Evolutionary conservation across 2,888 invertebrate genomes (phyloP).

Genomic region (Oxyscelio sp.): DNA sequence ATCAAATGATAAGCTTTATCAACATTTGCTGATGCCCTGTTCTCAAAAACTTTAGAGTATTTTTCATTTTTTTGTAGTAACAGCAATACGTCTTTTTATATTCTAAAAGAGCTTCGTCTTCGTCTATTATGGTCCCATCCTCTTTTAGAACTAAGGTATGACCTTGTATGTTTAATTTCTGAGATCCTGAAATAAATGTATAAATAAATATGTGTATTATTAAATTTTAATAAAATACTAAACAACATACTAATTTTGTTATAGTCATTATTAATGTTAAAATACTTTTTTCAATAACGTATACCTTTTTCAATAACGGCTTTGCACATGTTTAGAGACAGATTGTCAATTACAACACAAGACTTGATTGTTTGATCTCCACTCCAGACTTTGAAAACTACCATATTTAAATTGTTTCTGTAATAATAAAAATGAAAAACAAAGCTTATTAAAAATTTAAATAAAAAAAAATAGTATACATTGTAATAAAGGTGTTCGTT

Average conservation of each 20-base stretch:
- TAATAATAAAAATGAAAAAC: slow-evolving; percentile 2
- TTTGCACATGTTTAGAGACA: slow-evolving; percentile 30
- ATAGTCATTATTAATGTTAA: slow-evolving; percentile 1
- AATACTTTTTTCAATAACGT: slow-evolving; percentile 6
- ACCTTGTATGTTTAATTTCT: slow-evolving; percentile 32
- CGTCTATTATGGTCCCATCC: slow-evolving; percentile 37
- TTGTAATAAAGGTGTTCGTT: not conserved
- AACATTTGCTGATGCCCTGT: slow-evolving; percentile 14
- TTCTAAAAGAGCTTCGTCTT: slow-evolving; percentile 33
- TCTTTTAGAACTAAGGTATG: slow-evolving; percentile 21
- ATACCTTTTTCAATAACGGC: slow-evolving; percentile 36
- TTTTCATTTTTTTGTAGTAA: slow-evolving; percentile 29
- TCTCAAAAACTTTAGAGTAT: slow-evolving; percentile 18
- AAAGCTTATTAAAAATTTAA: slow-evolving; percentile 13
- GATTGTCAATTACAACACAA: slow-evolving; percentile 24
- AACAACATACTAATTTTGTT: not conserved
- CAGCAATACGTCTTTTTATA: slow-evolving; percentile 21
- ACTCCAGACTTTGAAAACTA: slow-evolving; percentile 35
- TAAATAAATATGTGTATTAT: slow-evolving; percentile 13
- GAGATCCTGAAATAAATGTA: slow-evolving; percentile 26
- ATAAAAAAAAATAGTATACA: slow-evolving; percentile 4
- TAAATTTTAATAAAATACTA: slow-evolving; percentile 2
- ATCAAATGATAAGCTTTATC: slow-evolving; percentile 2
- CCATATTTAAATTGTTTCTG: slow-evolving; percentile 26
- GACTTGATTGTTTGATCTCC: slow-evolving; percentile 36